phyloP scores from a whole-genome alignment of 2,113 vertebrate genomes.

The Dinomys branickii region DNA sequence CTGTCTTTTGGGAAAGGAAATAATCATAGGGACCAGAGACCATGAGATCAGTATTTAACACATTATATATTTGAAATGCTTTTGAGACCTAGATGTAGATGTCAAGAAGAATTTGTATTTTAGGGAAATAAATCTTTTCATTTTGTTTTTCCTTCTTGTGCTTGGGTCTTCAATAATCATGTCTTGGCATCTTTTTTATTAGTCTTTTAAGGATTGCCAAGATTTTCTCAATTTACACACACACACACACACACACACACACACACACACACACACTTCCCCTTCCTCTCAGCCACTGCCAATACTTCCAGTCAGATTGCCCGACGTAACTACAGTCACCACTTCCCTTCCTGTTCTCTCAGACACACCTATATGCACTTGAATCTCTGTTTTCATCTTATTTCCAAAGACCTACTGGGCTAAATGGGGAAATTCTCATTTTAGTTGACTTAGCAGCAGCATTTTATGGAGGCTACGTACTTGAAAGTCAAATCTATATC shows the following conservation, averaged over 20 bases:
- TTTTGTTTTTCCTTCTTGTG: not conserved
- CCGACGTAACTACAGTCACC: not conserved
- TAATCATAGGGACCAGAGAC: not conserved
- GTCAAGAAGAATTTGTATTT: conserved; percentile 5
- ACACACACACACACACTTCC: not conserved
- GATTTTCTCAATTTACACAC: not conserved
- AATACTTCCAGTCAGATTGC: not conserved
- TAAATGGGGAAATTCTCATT: not conserved
- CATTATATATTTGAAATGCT: not conserved
- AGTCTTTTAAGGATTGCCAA: not conserved
- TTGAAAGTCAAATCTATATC: not conserved
- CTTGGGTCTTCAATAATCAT: not conserved
- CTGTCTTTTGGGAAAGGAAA: conserved; percentile 13
- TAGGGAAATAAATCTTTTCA: not conserved
- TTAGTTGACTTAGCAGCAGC: not conserved
- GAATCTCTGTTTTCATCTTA: not conserved
- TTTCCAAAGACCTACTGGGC: not conserved
- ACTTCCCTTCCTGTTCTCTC: not conserved
- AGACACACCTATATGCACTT: not conserved
- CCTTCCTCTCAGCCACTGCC: not conserved
- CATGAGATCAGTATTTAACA: not conserved
- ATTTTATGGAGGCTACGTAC: not conserved
- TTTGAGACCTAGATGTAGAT: not conserved
- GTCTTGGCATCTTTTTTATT: not conserved
- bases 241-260: not conserved